Conservation (phyloP, 2,113 vertebrate species). For the Phoxinus phoxinus region DNA sequence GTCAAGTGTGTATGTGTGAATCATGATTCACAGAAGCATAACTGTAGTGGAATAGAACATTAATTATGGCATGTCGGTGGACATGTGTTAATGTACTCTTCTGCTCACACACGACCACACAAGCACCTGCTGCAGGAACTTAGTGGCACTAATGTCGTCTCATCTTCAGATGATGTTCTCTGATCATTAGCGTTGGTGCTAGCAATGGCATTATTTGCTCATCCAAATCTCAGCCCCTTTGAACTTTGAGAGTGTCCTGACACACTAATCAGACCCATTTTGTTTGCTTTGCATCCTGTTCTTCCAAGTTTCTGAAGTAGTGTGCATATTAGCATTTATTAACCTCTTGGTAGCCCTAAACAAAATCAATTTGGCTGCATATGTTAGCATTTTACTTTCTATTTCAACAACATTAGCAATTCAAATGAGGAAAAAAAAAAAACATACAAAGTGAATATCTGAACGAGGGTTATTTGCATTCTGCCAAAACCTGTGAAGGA, state of each 20-base stretch:
- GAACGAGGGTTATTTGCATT: neutral
- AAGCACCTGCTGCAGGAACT: constrained; percentile 50
- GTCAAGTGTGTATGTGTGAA: neutral
- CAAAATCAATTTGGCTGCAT: constrained; percentile 4
- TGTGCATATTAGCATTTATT: neutral
- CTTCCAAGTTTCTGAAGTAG: neutral
- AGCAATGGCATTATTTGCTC: constrained; percentile 16
- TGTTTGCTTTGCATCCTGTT: neutral
- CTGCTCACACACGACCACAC: constrained; percentile 12
- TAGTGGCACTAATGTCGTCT: constrained; percentile 42
- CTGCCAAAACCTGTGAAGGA: neutral
- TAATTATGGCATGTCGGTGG: neutral
- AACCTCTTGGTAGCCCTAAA: constrained; percentile 7
- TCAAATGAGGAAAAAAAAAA: neutral
- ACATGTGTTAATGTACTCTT: constrained; percentile 22
- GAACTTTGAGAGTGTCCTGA: neutral
- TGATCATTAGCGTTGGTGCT: constrained; percentile 45
- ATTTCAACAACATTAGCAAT: constrained; percentile 5
- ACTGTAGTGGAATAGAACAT: constrained; percentile 12
- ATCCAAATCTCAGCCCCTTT: neutral
- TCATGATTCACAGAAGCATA: constrained; percentile 39
- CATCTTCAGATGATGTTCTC: constrained; percentile 42
- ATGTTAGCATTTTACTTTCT: neutral
- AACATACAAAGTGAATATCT: neutral
- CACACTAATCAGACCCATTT: neutral